Base-by-base conservation (phyloP, 2,888 invertebrate genomes). In the Rhopalosiphum nymphaeae region DNA sequence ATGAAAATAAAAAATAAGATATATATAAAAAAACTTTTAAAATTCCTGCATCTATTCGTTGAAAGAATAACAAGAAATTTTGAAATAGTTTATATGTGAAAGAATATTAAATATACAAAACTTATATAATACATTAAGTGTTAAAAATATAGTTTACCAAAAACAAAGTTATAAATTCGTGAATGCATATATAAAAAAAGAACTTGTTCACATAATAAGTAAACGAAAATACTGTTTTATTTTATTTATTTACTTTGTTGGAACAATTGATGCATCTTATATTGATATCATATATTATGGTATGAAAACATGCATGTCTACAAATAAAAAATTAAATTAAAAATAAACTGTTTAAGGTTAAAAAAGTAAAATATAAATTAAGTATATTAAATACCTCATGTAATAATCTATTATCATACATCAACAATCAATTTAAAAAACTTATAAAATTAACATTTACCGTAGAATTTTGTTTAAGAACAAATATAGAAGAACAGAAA, bases 21-120 rank as follows among this genome's bases (percentile, higher is more conserved):
- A 91, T 53, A 53, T 91, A 78, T 49, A 21, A n/a, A 26, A 29
- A 53, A 78, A 91, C 85, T 91, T 91, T 56, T 85, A 25, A 91
- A 91, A 85, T 56, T 25, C 46, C 56, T n/a, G n/a, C 44, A 29
- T 49, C 26, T 26, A 46, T 44, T 49, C 78, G 84, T 56, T 10
- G 53, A 78, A 29, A 84, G 78, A 91, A 78, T 53, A 36, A 53
- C 29, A 53, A 61, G 21, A 61, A 89, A 44, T 44, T 0, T 10
- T 89, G 13, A 67, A 3, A n/a, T 29, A 61, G 36, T 44, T 13
- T 44, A 25, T 46, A 13, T 91, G 29, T 49, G 25, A 89, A 78
- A 49, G 7, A 91, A 90, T 49, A 46, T n/a, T 49, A 67, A 46
- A 26, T n/a, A 53, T 42, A 91, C 26, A 84, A 56, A 84, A 91